Percentiles rank a stretch among this genome's conserved stretches.
phyloP scores from a whole-genome alignment of 2,888 invertebrate species.

The Caenorhabditis sp. region DNA sequence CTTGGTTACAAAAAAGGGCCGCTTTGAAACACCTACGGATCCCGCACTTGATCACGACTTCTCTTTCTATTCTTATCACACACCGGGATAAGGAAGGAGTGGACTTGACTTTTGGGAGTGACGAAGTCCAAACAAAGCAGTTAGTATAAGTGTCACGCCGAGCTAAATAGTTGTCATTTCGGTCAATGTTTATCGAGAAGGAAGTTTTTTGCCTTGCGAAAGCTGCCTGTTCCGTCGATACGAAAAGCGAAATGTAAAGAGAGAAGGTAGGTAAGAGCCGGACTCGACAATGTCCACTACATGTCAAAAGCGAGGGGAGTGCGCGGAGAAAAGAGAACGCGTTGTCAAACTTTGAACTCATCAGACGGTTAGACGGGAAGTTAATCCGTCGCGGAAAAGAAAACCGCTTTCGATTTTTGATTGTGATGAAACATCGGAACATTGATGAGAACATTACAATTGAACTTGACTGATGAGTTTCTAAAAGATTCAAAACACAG shows the following conservation, averaged over 20 bases:
- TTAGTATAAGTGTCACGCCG: conserved; percentile 59
- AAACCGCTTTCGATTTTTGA: not conserved
- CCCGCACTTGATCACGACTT: conserved; percentile 47
- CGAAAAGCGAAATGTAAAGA: conserved; percentile 54
- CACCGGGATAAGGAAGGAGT: not conserved
- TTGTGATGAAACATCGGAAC: not conserved
- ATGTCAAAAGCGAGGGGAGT: conserved; percentile 44
- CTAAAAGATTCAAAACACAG: too few relatives aligned
- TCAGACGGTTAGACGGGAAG: conserved; percentile 2
- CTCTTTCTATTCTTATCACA: conserved; percentile 36
- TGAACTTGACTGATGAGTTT: too few relatives aligned
- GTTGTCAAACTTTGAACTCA: conserved; percentile 51
- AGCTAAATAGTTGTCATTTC: conserved; percentile 62
- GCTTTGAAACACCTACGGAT: too few relatives aligned
- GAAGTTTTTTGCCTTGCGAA: conserved; percentile 44
- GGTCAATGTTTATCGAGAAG: conserved; percentile 58
- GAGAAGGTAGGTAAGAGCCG: conserved; percentile 45
- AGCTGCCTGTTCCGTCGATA: conserved; percentile 39
- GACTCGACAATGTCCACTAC: conserved; percentile 60
- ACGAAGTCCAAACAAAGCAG: conserved; percentile 63
- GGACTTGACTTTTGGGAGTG: conserved; percentile 24
- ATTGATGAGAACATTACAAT: not conserved
- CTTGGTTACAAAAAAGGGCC: conserved; percentile 51
- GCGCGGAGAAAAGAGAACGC: not conserved
- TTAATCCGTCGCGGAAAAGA: not conserved